These are phyloP conservation scores for Neosilurus mollespiculum DNA, from an alignment of 2,797 vertebrate genomes.

Conservation along the genomic window DNA sequence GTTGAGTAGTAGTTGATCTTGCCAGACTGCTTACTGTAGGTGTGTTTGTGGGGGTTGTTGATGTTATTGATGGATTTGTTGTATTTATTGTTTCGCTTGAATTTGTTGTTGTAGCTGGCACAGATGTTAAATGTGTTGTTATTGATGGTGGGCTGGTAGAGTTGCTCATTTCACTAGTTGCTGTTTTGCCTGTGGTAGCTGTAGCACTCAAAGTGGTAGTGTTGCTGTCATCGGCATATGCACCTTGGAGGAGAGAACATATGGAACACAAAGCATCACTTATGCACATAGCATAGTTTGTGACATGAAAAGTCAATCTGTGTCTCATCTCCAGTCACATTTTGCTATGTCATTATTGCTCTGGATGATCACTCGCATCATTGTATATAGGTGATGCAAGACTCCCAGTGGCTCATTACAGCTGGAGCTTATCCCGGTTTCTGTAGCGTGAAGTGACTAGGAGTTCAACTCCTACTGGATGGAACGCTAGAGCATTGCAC, in stretches of 20 bases:
- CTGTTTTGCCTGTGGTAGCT: too few relatives aligned
- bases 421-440: too few relatives aligned
- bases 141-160: neutral
- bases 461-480: too few relatives aligned
- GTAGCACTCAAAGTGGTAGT: neutral
- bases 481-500: too few relatives aligned
- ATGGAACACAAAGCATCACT: neutral
- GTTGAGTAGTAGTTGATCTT: neutral
- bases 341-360: neutral
- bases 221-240: neutral
- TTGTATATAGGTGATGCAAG: too few relatives aligned
- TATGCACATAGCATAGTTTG: neutral
- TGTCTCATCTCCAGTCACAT: neutral
- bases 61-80: fast-evolving
- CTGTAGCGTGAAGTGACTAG: too few relatives aligned
- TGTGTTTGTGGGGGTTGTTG: too few relatives aligned
- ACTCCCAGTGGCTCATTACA: too few relatives aligned
- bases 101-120: neutral
- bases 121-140: neutral
- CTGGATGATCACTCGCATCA: too few relatives aligned
- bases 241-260: conserved; percentile 2
- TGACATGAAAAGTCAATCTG: neutral
- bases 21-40: fast-evolving
- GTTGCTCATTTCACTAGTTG: neutral
- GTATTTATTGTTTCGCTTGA: neutral